Evolutionary conservation across 2,888 invertebrate species (phyloP).

Genomic region (Clepsis dumicolana): DNA sequence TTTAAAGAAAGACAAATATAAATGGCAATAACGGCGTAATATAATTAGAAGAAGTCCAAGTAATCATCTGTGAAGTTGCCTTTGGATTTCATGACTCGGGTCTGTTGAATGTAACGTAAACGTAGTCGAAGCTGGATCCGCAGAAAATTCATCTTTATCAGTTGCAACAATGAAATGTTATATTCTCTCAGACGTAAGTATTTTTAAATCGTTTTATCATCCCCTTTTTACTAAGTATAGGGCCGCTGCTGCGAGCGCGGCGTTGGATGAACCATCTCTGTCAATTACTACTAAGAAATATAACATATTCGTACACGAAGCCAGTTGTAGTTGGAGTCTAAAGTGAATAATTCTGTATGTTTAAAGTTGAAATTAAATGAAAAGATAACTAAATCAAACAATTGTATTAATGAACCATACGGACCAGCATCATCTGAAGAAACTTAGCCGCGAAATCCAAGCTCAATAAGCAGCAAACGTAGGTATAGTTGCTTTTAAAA

Average conservation of each 20-base stretch:
- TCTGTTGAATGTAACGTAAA: background rate
- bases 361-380: background rate
- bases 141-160: background rate
- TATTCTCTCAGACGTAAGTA: background rate
- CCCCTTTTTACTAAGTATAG: background rate
- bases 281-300: slow-evolving; percentile 29
- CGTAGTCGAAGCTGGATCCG: background rate
- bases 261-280: slow-evolving; percentile 2
- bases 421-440: background rate
- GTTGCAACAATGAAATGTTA: background rate
- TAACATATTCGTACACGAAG: slow-evolving; percentile 7
- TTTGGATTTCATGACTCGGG: background rate
- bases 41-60: slow-evolving; percentile 1
- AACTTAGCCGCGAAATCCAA: slow-evolving; percentile 21
- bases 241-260: background rate
- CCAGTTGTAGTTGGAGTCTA: slow-evolving; percentile 3
- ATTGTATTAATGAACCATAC: background rate
- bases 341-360: background rate
- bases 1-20: background rate
- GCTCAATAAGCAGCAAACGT: slow-evolving; percentile 10
- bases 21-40: slow-evolving; percentile 18
- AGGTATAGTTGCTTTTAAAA: slow-evolving; percentile 11
- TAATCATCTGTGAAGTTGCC: background rate
- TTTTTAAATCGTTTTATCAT: background rate
- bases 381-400: background rate